phyloP scores from a whole-genome alignment of 1,140 invertebrate species.

The Anoplophora glabripennis region DNA sequence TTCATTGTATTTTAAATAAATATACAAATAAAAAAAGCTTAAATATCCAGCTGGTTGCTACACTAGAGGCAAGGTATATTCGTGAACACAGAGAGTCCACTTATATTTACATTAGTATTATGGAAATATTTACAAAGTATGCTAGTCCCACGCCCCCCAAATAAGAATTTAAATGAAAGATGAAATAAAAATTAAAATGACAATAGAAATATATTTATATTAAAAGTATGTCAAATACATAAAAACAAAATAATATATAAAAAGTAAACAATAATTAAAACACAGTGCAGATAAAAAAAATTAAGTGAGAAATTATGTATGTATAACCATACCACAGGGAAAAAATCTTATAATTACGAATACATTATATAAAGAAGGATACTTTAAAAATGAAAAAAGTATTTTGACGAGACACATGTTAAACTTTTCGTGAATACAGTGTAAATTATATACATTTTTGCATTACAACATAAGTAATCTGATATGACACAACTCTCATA shows the following conservation, averaged over 20 bases:
- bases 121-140: conserved; percentile 24
- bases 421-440: conserved; percentile 5
- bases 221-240: conserved; percentile 46
- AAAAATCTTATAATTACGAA: conserved; percentile 31
- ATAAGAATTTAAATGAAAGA: conserved; percentile 26
- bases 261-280: conserved; percentile 38
- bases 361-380: conserved; percentile 26
- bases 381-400: conserved; percentile 20
- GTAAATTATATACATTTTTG: conserved; percentile 32
- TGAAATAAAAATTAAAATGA: conserved; percentile 40
- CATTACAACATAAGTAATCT: conserved; percentile 34
- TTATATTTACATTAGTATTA: conserved; percentile 15
- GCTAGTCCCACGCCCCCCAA: conserved; percentile 16
- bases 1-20: conserved; percentile 24
- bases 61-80: conserved; percentile 38
- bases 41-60: conserved; percentile 32
- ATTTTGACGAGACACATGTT: conserved; percentile 18
- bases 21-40: conserved; percentile 23
- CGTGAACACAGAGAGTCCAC: conserved; percentile 1
- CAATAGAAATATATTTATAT: conserved; percentile 47
- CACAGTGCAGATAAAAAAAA: conserved; percentile 34
- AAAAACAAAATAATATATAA: conserved; percentile 44
- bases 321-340: conserved; percentile 44
- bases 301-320: conserved; percentile 36
- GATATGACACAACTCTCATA: conserved; percentile 31